These are phyloP conservation scores for Ambastaia sidthimunki DNA, from an alignment of 2,797 vertebrate genomes.

Conservation along the genomic window DNA sequence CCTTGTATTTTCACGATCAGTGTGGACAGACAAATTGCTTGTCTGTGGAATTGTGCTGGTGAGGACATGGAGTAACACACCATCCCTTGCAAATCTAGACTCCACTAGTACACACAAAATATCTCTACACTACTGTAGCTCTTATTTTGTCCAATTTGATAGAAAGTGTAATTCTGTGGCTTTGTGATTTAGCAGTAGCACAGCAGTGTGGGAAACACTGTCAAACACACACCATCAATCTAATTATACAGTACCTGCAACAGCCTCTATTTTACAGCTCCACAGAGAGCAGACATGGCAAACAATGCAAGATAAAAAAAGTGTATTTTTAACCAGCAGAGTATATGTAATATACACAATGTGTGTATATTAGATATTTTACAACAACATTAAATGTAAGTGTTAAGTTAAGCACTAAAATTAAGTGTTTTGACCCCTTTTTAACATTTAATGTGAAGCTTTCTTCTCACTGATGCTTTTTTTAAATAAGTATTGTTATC, in stretches of 20 bases:
- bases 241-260: neutral
- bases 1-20: neutral
- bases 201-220: neutral
- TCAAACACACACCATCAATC: neutral
- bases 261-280: neutral
- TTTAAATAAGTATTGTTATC: neutral
- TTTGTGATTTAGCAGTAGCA: neutral
- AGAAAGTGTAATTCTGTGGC: neutral
- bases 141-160: neutral
- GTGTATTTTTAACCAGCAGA: neutral
- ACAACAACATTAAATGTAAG: neutral
- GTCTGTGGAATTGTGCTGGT: neutral
- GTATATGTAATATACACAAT: neutral
- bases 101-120: neutral
- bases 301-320: neutral
- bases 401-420: too few relatives aligned
- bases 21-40: neutral
- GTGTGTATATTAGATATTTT: neutral
- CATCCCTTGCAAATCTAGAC: conserved; percentile 8
- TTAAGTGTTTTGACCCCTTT: too few relatives aligned
- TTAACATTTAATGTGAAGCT: neutral
- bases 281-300: neutral
- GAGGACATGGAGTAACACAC: neutral
- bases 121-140: neutral
- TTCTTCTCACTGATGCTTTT: neutral